Conservation (phyloP, 2,888 invertebrate genomes). For the Leucozona laternaria region DNA sequence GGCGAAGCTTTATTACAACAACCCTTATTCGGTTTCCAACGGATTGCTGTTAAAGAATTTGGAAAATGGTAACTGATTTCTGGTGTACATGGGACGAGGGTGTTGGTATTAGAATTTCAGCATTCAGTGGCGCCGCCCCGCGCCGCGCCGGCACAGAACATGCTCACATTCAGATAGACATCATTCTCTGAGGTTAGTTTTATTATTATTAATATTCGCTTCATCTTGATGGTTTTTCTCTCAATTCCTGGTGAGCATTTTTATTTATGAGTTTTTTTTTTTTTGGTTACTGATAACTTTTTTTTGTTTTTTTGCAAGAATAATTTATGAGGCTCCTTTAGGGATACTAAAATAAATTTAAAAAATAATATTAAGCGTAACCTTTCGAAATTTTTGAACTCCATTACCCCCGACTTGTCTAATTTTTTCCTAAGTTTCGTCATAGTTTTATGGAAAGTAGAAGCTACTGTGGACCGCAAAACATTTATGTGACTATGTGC, state of each 20-base stretch:
- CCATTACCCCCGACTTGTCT: too few relatives aligned
- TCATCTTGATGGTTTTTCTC: conserved; percentile 56
- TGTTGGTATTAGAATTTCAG: conserved; percentile 47
- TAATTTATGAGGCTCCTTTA: not conserved
- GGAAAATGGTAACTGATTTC: conserved; percentile 31
- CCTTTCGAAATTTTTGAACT: too few relatives aligned
- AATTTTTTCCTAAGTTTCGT: too few relatives aligned
- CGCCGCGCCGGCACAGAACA: conserved; percentile 63
- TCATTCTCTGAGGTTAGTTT: conserved; percentile 75
- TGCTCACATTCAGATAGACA: conserved; percentile 42
- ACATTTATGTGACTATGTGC: too few relatives aligned
- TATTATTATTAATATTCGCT: conserved; percentile 73
- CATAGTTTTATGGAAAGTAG: too few relatives aligned
- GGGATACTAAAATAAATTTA: not conserved
- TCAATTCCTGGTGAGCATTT: conserved; percentile 47
- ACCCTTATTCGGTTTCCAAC: conserved; percentile 40
- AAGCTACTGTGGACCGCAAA: too few relatives aligned
- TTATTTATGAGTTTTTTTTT: conserved; percentile 60
- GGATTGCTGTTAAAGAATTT: conserved; percentile 29
- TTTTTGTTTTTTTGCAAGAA: not conserved
- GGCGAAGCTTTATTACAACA: conserved; percentile 68
- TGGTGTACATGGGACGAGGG: conserved; percentile 1
- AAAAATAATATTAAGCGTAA: not conserved
- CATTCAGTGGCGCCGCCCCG: conserved; percentile 66
- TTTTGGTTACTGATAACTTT: not conserved